Base-by-base conservation (phyloP, 2,888 invertebrate genomes). In the Cremastinae sp. region DNA sequence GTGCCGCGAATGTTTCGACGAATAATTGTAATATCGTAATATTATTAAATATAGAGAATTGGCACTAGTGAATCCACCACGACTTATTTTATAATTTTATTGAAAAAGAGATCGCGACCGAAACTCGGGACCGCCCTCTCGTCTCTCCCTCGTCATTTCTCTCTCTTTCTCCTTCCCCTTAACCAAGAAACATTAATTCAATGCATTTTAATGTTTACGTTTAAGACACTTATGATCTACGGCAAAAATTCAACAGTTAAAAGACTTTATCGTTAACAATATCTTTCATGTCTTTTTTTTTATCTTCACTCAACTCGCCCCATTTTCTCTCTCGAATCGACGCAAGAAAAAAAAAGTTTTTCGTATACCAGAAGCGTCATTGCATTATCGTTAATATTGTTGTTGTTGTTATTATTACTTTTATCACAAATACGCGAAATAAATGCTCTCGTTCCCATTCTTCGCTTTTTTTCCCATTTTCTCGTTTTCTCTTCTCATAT, bases 171-270 rank as follows among this genome's bases (percentile, higher is more conserved):
- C 68, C 28, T 56, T 76, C 71, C 56, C 79, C 79, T 51, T 84
- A 83, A 84, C 85, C 87, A 85, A 82, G 87, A 87, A 88, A 88
- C 88, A 87, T 88, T 87, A 86, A 88, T 88, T 85, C 86, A 88
- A 87, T 87, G 86, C 74, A 69, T 86, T 84, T 84, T 83, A 83
- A 84, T 84, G 82, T 88, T 85, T 87, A 87, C 84, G 84, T 84
- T 53, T 85, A 87, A 86, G 88, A 87, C 86, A 87, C 87, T 88
- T 87, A 87, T 81, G 80, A 84, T 81, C 87, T 88, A 88, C 86
- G 80, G 88, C 87, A 85, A 87, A 87, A 88, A 84, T 86, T 88
- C 87, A 88, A 88, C 88, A 88, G 84, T 88, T 87, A 87, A 87
- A 87, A 87, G 87, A 88, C 84, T 86, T 79, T 76, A 74, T 78